phyloP scores from a whole-genome alignment of 2,888 invertebrate genomes.

The Thelaira solivaga region DNA sequence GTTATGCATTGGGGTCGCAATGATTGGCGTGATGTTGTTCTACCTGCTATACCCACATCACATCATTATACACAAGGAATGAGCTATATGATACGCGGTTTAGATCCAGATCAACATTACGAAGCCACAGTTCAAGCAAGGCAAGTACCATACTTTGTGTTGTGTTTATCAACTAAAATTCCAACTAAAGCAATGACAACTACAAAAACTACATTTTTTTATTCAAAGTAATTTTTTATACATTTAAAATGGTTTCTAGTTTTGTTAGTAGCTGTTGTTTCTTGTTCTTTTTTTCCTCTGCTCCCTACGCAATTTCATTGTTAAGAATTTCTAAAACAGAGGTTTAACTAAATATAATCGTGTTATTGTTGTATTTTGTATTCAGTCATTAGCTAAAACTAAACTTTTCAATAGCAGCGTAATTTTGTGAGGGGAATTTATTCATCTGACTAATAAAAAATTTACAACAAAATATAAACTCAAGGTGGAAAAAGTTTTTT shows the following conservation, averaged over 20 bases:
- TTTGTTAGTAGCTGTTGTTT: not conserved
- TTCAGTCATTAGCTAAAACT: too few species aligned
- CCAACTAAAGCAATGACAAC: not conserved
- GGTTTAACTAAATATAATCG: too few species aligned
- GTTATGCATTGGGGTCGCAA: conserved; percentile 77
- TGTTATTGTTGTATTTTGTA: too few species aligned
- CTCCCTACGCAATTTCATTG: too few species aligned
- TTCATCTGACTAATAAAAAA: too few species aligned
- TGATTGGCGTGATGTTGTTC: conserved; percentile 80
- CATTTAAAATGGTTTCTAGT: not conserved
- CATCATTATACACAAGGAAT: conserved; percentile 81
- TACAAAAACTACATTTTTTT: not conserved
- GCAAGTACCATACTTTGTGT: conserved; percentile 68
- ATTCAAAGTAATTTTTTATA: conserved; percentile 11
- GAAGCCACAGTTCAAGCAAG: conserved; percentile 83
- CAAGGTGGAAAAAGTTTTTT: too few species aligned
- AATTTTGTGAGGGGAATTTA: too few species aligned
- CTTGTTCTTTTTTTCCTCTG: not conserved
- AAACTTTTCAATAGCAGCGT: too few species aligned
- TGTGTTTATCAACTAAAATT: not conserved
- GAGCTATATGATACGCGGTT: conserved; percentile 82
- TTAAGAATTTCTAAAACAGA: too few species aligned
- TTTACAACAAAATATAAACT: too few species aligned
- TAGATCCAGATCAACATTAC: conserved; percentile 82
- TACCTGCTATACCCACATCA: conserved; percentile 78